Evolutionary conservation across 1,140 invertebrate species (phyloP), one percentile per base, ranked within the genome.

Genomic region (Calliphora vicina): DNA sequence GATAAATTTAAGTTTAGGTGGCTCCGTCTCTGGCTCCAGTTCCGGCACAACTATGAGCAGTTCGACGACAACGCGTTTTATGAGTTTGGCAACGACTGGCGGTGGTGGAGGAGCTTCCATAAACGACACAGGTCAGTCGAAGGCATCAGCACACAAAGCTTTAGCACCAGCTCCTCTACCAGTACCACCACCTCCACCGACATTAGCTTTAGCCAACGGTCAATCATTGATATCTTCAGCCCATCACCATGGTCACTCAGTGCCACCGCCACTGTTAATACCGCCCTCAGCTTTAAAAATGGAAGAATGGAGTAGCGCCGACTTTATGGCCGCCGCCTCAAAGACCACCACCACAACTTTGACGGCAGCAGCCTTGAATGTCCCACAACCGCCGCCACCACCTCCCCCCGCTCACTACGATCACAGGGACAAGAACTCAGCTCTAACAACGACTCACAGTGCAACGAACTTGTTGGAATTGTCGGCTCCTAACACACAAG

Each of bases 271-370:
- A 15, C 73, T 89, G 15, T 82, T 89, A 74, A 45, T 87, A 61
- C 88, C 88, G 27, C 88, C 88, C 1, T n/a, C 86, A 0, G 86
- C 85, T 13, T 84, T 89, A 80, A 89, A 89, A 81, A 82, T 88
- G 20, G 88, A 89, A 84, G 88, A 89, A 10, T 89, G 78, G 82
- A 72, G 57, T 80, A 74, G 74, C 27, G 17, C 57, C 15, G 76
- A 50, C 71, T 71, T 81, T 78, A 73, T 82, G 71, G 42, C 50
- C 15, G 80, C 80, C n/a, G 71, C 80, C 9, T 67, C 82, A 12
- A 81, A 43, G 13, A 20, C 83, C 20, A 43, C 17, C 9, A 71
- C 74, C 25, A 74, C 57, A 20, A 81, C 80, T 20, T n/a, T 67
- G 15, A 23, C 76, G 29, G 20, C 82, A 10, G 13, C 80, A 23